Conservation (phyloP, 2,113 vertebrate genomes). For the Nothoprocta pentlandii region DNA sequence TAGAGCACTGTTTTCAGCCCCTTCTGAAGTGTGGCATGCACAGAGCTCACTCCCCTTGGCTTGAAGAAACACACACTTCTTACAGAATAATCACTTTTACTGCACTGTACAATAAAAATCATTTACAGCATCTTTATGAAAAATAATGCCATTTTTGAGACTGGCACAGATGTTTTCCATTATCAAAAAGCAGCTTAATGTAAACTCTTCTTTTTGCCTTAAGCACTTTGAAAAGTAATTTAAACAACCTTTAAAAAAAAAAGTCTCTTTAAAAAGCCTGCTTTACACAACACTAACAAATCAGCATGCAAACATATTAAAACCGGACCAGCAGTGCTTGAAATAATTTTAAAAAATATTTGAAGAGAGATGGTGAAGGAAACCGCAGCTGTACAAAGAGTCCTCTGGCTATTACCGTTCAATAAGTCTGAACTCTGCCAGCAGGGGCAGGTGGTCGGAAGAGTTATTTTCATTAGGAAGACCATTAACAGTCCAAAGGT, state of each 20-base stretch:
- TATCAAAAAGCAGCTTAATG: constrained; percentile 65
- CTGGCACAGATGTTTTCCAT: constrained; percentile 66
- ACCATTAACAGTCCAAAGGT: constrained; percentile 86
- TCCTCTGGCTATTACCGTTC: constrained; percentile 70
- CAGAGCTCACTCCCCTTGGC: not conserved
- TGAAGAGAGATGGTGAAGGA: not conserved
- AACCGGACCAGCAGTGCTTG: constrained; percentile 48
- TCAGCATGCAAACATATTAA: constrained; percentile 47
- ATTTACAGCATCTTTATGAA: constrained; percentile 68
- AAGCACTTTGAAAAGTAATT: constrained; percentile 19
- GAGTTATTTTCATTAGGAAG: constrained; percentile 91
- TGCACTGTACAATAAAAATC: constrained; percentile 70
- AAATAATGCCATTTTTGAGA: constrained; percentile 68
- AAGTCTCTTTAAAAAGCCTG: constrained; percentile 48
- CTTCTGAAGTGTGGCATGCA: not conserved
- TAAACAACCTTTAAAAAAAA: not conserved
- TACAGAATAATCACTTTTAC: constrained; percentile 66
- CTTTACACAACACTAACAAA: constrained; percentile 40
- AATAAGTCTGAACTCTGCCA: constrained; percentile 87
- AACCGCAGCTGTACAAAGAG: not conserved
- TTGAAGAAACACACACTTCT: constrained; percentile 13
- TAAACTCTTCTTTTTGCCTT: constrained; percentile 61
- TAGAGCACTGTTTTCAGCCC: not conserved
- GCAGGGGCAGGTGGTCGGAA: constrained; percentile 93
- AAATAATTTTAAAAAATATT: not conserved